A percentile compares a stretch with the other conserved stretches of the same genome.
phyloP scores from a whole-genome alignment of 2,888 invertebrate genomes.

The Gerosis bhagava region DNA sequence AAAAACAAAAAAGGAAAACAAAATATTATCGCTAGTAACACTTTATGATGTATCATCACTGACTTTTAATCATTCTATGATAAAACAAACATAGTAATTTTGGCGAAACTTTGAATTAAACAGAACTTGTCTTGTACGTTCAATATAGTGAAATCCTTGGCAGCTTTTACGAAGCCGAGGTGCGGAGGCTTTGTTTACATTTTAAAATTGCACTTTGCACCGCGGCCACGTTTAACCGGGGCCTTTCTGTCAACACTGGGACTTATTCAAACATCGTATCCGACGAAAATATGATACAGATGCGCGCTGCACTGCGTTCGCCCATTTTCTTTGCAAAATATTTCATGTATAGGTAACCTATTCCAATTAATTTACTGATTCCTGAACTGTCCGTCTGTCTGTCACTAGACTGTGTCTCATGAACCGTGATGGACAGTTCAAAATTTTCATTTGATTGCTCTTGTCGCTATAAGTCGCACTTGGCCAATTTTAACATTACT shows the following conservation, averaged over 20 bases:
- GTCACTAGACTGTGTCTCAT: too few species aligned
- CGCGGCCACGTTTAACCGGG: slow-evolving; percentile 62
- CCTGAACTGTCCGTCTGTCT: too few species aligned
- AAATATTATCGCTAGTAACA: too few species aligned
- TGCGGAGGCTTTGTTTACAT: slow-evolving; percentile 76
- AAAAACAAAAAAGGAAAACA: too few species aligned
- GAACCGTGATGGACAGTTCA: too few species aligned
- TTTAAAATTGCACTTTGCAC: slow-evolving; percentile 81
- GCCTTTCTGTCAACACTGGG: slow-evolving; percentile 66
- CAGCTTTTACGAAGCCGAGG: slow-evolving; percentile 71
- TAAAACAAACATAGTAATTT: slow-evolving; percentile 7
- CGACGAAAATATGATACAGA: slow-evolving; percentile 68
- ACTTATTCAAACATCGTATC: slow-evolving; percentile 74
- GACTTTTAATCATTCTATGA: too few species aligned
- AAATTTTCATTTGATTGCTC: too few species aligned
- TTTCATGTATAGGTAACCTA: too few species aligned
- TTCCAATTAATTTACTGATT: too few species aligned
- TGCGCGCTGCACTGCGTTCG: slow-evolving; percentile 34
- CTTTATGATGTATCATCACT: too few species aligned
- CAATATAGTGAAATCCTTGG: slow-evolving; percentile 72
- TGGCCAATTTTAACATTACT: too few species aligned
- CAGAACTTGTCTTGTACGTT: slow-evolving; percentile 55
- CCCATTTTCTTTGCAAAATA: slow-evolving; percentile 43
- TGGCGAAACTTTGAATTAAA: slow-evolving; percentile 18
- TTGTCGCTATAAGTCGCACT: too few species aligned